Evolutionary conservation across 1,140 invertebrate species (phyloP), one percentile per base, ranked within the genome.

Genomic region (Sminthurinus signatus): DNA sequence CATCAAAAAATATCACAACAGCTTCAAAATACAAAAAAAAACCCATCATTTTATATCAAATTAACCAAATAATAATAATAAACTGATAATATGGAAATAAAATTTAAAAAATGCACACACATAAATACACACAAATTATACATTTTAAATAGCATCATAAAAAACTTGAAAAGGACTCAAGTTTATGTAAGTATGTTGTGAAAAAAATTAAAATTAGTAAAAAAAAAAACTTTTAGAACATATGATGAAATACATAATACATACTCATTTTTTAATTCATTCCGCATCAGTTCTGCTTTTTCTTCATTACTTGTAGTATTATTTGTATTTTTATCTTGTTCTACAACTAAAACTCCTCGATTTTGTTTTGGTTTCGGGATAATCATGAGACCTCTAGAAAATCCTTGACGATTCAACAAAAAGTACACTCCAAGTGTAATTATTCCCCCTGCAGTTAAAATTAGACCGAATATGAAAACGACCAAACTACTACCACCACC

Each of bases 231-330:
- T 48, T 25, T 42, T 42, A 42, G 10, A 12, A n/a, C n/a, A 42
- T 10, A 42, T 12, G 10, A 42, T n/a, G n/a, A 42, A 42, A 42
- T 42, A 10, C 10, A 42, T 12, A 42, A 42, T 42, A 42, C 39
- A 12, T 42, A 42, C 39, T 42, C 39, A 42, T 42, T 42, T 42
- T n/a, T 42, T n/a, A 42, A 25, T n/a, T 48, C 44, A 48, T 21
- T 21, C 10, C 23, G 5, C 44, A 48, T 48, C 44, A 48, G n/a
- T n/a, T 48, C n/a, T 48, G 44, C 44, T 25, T 48, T 48, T 48
- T 48, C 44, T 25, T 48, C 44, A n/a, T n/a, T 42, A 8, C n/a
- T 48, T 21, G 23, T 48, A 19, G 44, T 25, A 8, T 5, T 25
- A 19, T n/a, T 48, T 12, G 44, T 48, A n/a, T 21, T 48, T n/a